A percentile compares a stretch with the other conserved stretches of the same genome.
Conservation (phyloP, 2,113 vertebrate species). For the Bubalus kerabau region DNA sequence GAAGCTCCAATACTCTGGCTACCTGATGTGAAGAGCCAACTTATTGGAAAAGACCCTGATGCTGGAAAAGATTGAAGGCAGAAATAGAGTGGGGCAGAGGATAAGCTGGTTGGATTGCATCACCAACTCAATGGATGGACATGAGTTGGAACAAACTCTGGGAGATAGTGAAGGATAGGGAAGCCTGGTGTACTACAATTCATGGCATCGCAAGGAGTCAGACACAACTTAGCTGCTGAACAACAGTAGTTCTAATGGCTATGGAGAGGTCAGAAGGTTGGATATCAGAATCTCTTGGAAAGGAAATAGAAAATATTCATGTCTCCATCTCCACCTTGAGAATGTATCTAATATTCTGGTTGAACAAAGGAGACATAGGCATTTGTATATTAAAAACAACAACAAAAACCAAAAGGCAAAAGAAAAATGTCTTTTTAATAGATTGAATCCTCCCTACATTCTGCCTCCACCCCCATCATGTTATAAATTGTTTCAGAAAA, state of each 20-base stretch:
- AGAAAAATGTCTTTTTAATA: neutral
- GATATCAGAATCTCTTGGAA: neutral
- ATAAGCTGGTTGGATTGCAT: neutral
- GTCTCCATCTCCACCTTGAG: neutral
- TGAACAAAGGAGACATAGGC: neutral
- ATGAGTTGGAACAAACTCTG: neutral
- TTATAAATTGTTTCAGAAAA: neutral
- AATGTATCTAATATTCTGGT: neutral
- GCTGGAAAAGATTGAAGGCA: neutral
- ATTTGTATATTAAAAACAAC: neutral
- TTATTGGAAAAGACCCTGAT: neutral
- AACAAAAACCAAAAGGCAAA: neutral
- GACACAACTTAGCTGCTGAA: neutral
- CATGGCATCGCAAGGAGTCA: neutral
- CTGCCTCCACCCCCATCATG: neutral
- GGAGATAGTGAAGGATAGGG: neutral
- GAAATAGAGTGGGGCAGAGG: neutral
- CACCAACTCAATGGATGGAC: neutral
- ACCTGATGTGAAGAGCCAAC: neutral
- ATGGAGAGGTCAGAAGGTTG: neutral
- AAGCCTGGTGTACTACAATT: neutral
- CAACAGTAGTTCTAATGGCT: neutral
- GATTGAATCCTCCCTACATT: neutral
- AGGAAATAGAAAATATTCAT: neutral
- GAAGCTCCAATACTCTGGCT: neutral